Evolutionary conservation across 2,888 invertebrate species (phyloP), one percentile per base, ranked within the genome.

Genomic region (Phlogophora meticulosa): DNA sequence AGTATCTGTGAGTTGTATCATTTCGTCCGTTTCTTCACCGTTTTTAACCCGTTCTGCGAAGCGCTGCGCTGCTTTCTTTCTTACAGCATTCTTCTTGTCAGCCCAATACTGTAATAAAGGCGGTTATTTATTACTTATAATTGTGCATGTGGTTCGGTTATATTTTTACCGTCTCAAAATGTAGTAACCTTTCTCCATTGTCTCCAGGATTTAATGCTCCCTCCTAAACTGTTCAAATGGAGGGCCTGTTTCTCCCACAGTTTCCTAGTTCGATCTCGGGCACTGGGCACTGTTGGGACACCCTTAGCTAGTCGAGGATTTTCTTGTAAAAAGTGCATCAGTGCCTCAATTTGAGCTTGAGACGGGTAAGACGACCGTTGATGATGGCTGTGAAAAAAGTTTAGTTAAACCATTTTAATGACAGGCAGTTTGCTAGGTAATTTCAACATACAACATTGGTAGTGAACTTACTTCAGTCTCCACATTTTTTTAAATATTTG

Each of bases 121-220:
- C 28, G 28, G 28, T 28, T 17, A 3, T 42, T n/a, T 7, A 15
- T n/a, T 40, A 5, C 0, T 40, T n/a, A 15, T 40, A n/a, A 1
- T 5, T 15, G 40, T 7, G n/a, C 28, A n/a, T 15, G n/a, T n/a
- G n/a, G 40, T 40, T 40, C 15, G 7, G 7, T n/a, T 40, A 13
- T 24, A 22, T 11, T 9, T 13, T 22, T 28, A 28, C 28, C 28
- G n/a, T n/a, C n/a, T n/a, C n/a, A n/a, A n/a, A 28, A 28, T 5
- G 28, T 28, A 28, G 28, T 46, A 22, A 57, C 58, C 58, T 58
- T 58, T 24, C 45, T 36, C 58, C 58, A 58, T 32, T 58, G 58
- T 58, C 24, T 58, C 46, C 36, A 36, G 13, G 58, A 36, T 17
- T 58, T 58, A 9, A 36, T 13, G 13, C 46, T 58, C 9, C 46